Base-by-base conservation (phyloP, 2,888 invertebrate species). In the Hypercompe scribonia region DNA sequence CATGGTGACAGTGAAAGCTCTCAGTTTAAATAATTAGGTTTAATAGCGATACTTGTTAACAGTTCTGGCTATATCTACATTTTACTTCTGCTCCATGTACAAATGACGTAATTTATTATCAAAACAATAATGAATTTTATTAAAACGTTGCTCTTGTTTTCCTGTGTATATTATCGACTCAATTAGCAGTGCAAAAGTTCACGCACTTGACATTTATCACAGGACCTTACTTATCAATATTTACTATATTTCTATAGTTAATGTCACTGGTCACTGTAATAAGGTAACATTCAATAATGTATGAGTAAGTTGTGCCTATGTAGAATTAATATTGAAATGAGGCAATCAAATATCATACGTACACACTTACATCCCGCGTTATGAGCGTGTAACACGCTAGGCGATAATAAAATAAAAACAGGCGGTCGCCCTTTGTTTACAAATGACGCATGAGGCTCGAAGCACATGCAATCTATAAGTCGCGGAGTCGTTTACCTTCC, bases 401-500 rank as follows among this genome's bases (percentile, higher is more conserved):
- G 86, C 90, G 87, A 89, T 90, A 90, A 89, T 90, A 90, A 90
- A 91, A 92, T 89, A 91, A 90, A 90, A 92, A 91, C 91, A 89
- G 90, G 87, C 92, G 92, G 87, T 86, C 91, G 91, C 94, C 93
- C 94, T 95, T 95, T 95, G 94, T 95, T 95, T 95, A 95, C 94
- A 91, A 93, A 93, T 95, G 94, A 95, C 95, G 95, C 94, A 94
- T 92, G 92, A 85, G 90, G 90, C 89, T 86, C 87, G 89, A 84
- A 90, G 91, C 90, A 92, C 90, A 91, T 94, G 95, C 95, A 94
- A 91, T 92, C 91, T 91, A 90, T 90, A 90, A 90, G 90, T 88
- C 89, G 90, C 91, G 93, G 94, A 95, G 95, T 95, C 95, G 95
- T 93, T 94, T 94, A 95, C 95, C 94, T 94, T 94, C 93, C 93